Evolutionary conservation across 2,797 vertebrate genomes (phyloP).

Genomic region (Aulostomus chinensis): DNA sequence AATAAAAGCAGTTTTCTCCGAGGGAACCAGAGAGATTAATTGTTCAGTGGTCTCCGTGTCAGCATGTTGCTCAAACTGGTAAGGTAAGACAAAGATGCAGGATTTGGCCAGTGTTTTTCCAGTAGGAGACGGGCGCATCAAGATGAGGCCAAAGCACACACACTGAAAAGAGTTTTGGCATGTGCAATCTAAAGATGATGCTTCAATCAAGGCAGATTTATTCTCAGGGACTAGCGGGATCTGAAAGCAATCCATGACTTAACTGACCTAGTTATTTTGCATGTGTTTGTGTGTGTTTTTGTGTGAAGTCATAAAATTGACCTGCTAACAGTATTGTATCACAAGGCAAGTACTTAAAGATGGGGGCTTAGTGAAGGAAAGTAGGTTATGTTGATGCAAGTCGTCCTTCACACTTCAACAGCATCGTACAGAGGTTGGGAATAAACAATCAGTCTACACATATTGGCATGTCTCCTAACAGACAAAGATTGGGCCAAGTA

Average conservation of each 20-base stretch:
- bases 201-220: constrained; percentile 49
- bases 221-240: constrained; percentile 34
- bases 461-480: too few species aligned
- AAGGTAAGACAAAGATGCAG: constrained; percentile 54
- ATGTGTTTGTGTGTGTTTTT: constrained; percentile 1
- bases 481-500: too few species aligned
- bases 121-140: constrained; percentile 46
- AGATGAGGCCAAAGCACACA: constrained; percentile 69
- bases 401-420: too few species aligned
- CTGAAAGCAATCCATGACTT: constrained; percentile 44
- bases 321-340: constrained; percentile 25
- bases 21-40: constrained; percentile 23
- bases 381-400: constrained; percentile 7
- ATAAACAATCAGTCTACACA: too few species aligned
- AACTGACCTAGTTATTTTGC: constrained; percentile 44
- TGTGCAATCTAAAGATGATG: constrained; percentile 31
- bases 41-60: constrained; percentile 27
- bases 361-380: constrained; percentile 23
- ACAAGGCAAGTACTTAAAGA: constrained; percentile 35
- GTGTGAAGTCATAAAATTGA: constrained; percentile 22
- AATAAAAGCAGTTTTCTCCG: too few species aligned
- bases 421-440: too few species aligned
- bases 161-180: constrained; percentile 57
- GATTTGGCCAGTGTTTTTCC: constrained; percentile 47
- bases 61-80: constrained; percentile 36